Evolutionary conservation across 2,888 invertebrate genomes (phyloP), one percentile per base, ranked within the genome.

Genomic region (Erynnis tages): DNA sequence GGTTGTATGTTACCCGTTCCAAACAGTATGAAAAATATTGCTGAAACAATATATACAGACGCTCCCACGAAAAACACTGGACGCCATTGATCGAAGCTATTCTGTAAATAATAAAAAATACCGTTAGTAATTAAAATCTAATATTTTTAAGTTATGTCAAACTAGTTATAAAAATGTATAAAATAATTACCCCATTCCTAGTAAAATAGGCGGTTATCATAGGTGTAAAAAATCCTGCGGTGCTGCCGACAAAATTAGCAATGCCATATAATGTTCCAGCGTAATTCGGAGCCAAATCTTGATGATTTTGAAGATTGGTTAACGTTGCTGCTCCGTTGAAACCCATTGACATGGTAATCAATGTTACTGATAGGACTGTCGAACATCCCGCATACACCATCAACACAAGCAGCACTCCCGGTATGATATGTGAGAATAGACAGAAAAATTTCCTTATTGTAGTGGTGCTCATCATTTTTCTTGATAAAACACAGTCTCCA

Each of bases 221-320:
- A 0, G 95, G 94, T 0, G 94, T 93, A 55, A 95, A 92, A 67
- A 95, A 93, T 4, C 94, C 94, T 6, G 94, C 91, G 0, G 92
- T 91, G 38, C 93, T 92, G 19, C 94, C 95, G 16, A 95, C 76
- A 58, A 93, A 93, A 65, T 95, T 95, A 38, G 94, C 94, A n/a
- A 94, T 92, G 6, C 95, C 95, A 63, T 95, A 95, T 16, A 95
- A 76, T 7, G 94, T 93, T 2, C 94, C 95, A 0, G 95, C 95
- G 69, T 91, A 95, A 67, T 94, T 95, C 0, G 95, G 95, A 0
- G 95, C 93, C 47, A 95, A 79, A 74, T 95, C 95, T 73, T 95
- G 95, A 53, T 93, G 90, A 58, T 92, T 92, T 66, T 92, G 91
- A 57, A 92, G 76, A 67, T 92, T 92, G 0, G 92, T 91, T 50